These are phyloP conservation scores for Peromyscus californicus DNA, from an alignment of 2,113 vertebrate genomes.

Conservation along the genomic window DNA sequence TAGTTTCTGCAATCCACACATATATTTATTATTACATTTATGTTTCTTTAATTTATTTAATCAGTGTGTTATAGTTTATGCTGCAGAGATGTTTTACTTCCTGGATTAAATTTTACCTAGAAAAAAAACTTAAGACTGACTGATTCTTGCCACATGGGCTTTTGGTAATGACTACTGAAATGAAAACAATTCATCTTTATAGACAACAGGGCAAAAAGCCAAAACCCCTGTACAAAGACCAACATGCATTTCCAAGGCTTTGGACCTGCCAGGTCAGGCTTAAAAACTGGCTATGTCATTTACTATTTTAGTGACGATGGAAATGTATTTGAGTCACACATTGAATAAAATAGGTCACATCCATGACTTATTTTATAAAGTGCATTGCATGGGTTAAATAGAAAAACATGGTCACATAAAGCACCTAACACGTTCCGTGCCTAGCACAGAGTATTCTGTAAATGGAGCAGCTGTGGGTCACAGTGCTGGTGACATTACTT, in stretches of 20 bases:
- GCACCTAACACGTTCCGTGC: neutral
- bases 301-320: neutral
- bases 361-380: neutral
- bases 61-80: neutral
- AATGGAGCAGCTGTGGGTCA: neutral
- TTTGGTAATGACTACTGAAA: neutral
- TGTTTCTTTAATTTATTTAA: neutral
- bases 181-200: constrained; percentile 12
- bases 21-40: neutral
- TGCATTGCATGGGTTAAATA: neutral
- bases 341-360: neutral
- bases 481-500: neutral
- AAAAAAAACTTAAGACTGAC: neutral
- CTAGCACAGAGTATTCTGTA: neutral
- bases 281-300: neutral
- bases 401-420: neutral
- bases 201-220: neutral
- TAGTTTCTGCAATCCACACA: neutral
- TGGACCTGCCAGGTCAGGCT: neutral
- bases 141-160: neutral
- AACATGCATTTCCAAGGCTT: neutral
- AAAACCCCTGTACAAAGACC: neutral
- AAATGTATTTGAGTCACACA: neutral
- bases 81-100: neutral
- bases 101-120: neutral